A percentile compares a stretch with the other conserved stretches of the same genome.
Evolutionary conservation across 2,888 invertebrate species (phyloP).

Genomic region (Syrphus vitripennis): DNA sequence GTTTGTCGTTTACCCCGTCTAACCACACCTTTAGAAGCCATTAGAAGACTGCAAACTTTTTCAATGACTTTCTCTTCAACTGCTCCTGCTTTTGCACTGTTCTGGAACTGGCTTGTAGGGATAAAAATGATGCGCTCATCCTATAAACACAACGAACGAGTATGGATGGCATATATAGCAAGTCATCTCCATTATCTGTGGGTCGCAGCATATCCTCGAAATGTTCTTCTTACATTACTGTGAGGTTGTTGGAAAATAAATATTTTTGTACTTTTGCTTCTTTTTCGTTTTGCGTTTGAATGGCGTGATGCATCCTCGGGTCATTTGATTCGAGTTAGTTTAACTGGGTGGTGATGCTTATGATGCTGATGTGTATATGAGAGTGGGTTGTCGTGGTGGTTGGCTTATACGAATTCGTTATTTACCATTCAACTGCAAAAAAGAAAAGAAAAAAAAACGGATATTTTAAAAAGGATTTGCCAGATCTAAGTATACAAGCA

Average conservation of each 20-base stretch:
- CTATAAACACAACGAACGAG: conserved; percentile 18
- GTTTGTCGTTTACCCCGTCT: conserved; percentile 5
- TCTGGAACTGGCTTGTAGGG: background rate
- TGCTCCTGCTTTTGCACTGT: background rate
- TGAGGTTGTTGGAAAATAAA: conserved; percentile 16
- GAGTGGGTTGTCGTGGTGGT: conserved; percentile 5
- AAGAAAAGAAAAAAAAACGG: background rate
- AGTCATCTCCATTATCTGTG: conserved; percentile 62
- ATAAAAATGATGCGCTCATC: background rate
- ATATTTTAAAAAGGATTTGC: conserved; percentile 16
- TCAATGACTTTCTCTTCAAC: conserved; percentile 56
- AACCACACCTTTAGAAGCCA: conserved; percentile 15
- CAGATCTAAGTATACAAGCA: conserved; percentile 25
- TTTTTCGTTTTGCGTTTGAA: conserved; percentile 10
- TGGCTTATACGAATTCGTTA: conserved; percentile 37
- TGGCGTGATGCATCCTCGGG: conserved; percentile 59
- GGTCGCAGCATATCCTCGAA: conserved; percentile 4
- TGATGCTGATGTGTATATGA: background rate
- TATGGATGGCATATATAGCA: background rate
- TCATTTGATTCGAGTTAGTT: conserved; percentile 56
- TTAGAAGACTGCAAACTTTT: conserved; percentile 50
- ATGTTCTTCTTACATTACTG: conserved; percentile 38
- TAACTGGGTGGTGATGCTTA: background rate
- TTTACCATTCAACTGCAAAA: conserved; percentile 61
- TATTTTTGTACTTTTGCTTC: background rate